phyloP scores from a whole-genome alignment of 2,113 vertebrate species.

The Xiphophorus hellerii region DNA sequence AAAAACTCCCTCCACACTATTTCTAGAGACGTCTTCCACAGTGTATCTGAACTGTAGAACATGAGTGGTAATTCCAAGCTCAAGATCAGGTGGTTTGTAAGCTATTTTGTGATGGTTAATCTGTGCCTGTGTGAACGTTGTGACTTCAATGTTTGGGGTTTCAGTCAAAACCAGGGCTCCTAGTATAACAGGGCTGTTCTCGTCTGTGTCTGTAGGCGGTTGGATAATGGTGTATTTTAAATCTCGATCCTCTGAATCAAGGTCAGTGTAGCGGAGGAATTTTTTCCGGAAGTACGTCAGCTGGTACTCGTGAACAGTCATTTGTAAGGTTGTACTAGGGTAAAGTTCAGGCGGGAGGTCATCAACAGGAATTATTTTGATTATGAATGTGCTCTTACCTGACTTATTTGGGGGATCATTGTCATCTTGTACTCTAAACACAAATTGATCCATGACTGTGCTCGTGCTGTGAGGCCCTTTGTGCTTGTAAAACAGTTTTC shows the following conservation, averaged over 20 bases:
- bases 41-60: conserved; percentile 90
- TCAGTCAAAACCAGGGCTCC: conserved; percentile 90
- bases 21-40: conserved; percentile 90
- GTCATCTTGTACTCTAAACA: conserved; percentile 91
- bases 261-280: conserved; percentile 88
- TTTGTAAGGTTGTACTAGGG: conserved; percentile 85
- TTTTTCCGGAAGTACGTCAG: conserved; percentile 88
- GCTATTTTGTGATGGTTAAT: conserved; percentile 97
- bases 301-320: conserved; percentile 92
- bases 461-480: conserved; percentile 86
- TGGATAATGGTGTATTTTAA: conserved; percentile 86
- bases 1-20: conserved; percentile 83
- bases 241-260: conserved; percentile 93
- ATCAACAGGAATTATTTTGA: conserved; percentile 90
- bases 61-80: conserved; percentile 89
- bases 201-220: conserved; percentile 89
- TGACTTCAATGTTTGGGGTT: conserved; percentile 82
- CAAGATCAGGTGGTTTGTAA: conserved; percentile 88
- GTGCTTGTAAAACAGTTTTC: conserved; percentile 90
- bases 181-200: conserved; percentile 82
- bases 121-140: conserved; percentile 93
- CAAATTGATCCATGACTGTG: conserved; percentile 87
- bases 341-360: conserved; percentile 89
- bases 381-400: conserved; percentile 82
- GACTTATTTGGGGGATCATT: conserved; percentile 94